Evolutionary conservation across 2,113 vertebrate species (phyloP).

Genomic region (Aptenodytes patagonicus): DNA sequence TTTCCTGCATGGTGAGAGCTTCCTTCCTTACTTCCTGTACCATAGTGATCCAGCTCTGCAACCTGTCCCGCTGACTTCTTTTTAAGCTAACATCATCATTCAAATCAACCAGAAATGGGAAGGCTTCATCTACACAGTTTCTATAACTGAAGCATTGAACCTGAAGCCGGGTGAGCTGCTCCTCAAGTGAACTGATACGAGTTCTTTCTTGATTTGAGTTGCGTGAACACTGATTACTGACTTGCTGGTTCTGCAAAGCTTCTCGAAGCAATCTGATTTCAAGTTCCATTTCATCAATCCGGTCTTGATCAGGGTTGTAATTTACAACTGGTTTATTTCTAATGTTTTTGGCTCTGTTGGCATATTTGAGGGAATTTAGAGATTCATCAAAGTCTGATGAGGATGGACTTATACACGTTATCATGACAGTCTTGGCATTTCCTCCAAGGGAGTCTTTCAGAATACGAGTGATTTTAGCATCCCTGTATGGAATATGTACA

Average conservation of each 20-base stretch:
- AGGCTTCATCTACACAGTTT: conserved; percentile 79
- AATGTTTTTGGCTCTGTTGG: conserved; percentile 84
- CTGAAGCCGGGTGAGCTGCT: conserved; percentile 65
- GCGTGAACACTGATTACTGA: conserved; percentile 31
- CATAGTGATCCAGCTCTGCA: conserved; percentile 81
- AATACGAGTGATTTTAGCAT: conserved; percentile 91
- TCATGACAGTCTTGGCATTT: conserved; percentile 89
- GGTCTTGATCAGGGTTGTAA: conserved; percentile 76
- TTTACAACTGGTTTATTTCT: conserved; percentile 80
- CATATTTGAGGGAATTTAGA: conserved; percentile 87
- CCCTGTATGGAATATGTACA: conserved; percentile 84
- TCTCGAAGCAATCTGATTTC: conserved; percentile 82
- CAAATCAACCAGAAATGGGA: conserved; percentile 76
- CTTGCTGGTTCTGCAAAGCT: conserved; percentile 80
- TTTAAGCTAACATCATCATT: conserved; percentile 61
- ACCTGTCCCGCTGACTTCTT: conserved; percentile 63
- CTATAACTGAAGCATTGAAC: conserved; percentile 72
- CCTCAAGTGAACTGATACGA: conserved; percentile 69
- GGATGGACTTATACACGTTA: conserved; percentile 89
- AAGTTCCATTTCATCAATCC: conserved; percentile 82
- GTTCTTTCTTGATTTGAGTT: conserved; percentile 65
- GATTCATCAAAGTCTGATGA: conserved; percentile 84
- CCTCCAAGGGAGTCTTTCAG: conserved; percentile 90
- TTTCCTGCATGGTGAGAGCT: conserved; percentile 1
- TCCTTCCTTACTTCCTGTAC: conserved; percentile 69